phyloP scores from a whole-genome alignment of 1,140 invertebrate species.

The Subanguina moxae region DNA sequence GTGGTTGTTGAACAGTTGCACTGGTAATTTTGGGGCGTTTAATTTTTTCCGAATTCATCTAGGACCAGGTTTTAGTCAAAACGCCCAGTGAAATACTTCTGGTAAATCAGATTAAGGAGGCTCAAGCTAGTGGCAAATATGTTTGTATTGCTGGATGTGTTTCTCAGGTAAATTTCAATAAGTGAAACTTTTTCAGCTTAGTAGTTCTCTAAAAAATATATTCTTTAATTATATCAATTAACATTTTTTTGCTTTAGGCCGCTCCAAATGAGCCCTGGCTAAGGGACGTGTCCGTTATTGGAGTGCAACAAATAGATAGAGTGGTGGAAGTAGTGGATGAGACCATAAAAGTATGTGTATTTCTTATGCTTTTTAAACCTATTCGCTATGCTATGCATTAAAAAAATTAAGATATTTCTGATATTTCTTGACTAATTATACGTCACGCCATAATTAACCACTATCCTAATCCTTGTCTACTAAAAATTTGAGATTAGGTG shows the following conservation, averaged over 20 bases:
- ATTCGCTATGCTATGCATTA: no score
- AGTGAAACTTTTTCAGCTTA: no score
- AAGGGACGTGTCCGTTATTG: slow-evolving; percentile 69
- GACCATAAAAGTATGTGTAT: slow-evolving; percentile 90
- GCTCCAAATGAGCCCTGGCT: slow-evolving; percentile 51
- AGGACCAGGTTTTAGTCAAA: slow-evolving; percentile 74
- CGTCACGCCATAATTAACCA: no score
- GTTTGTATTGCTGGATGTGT: slow-evolving; percentile 94
- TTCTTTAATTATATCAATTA: no score
- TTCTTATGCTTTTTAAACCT: no score
- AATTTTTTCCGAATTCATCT: slow-evolving; percentile 1
- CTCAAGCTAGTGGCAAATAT: slow-evolving; percentile 72
- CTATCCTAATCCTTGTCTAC: no score
- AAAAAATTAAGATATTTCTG: no score
- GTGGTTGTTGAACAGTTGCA: slow-evolving; percentile 94
- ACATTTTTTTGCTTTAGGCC: slow-evolving; percentile 29
- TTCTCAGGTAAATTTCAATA: slow-evolving; percentile 67
- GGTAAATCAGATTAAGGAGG: slow-evolving; percentile 81
- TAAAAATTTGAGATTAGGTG: no score
- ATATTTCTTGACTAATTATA: no score
- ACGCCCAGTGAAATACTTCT: slow-evolving; percentile 94
- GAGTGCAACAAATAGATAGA: slow-evolving; percentile 93
- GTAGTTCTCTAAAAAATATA: no score
- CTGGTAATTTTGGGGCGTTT: slow-evolving; percentile 65
- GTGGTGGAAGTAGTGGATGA: slow-evolving; percentile 87